Evolutionary conservation across 2,113 vertebrate genomes (phyloP).

Genomic region (Salvelinus alpinus): DNA sequence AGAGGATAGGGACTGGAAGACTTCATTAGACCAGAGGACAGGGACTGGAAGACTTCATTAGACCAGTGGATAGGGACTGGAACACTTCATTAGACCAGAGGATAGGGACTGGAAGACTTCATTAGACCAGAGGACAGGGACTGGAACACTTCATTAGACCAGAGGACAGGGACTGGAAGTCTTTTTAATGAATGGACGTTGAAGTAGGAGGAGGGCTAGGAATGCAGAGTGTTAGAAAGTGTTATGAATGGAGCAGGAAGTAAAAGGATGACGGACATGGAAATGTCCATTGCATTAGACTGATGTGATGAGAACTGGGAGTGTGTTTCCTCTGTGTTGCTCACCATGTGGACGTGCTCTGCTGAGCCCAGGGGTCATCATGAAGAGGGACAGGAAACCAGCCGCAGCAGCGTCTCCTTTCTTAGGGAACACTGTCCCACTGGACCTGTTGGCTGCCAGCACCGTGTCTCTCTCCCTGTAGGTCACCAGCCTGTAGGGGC

Average conservation of each 20-base stretch:
- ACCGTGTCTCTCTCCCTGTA: conserved; percentile 69
- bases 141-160: too few species aligned
- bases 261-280: background rate
- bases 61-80: too few species aligned
- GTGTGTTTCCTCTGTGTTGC: conserved; percentile 11
- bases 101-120: too few species aligned
- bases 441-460: conserved; percentile 69
- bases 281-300: background rate
- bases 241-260: background rate
- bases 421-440: conserved; percentile 70
- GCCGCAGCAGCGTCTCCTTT: conserved; percentile 53
- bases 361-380: conserved; percentile 91
- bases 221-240: background rate
- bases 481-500: conserved; percentile 84
- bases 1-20: too few species aligned
- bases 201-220: too few species aligned
- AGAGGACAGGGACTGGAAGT: too few species aligned
- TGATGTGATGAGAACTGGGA: background rate
- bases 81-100: too few species aligned
- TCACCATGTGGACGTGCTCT: conserved; percentile 85
- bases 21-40: too few species aligned
- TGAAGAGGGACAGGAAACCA: conserved; percentile 76
- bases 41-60: too few species aligned
- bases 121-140: too few species aligned
- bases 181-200: background rate